A percentile compares a stretch with the other conserved stretches of the same genome.
These are phyloP conservation scores for Acanthosepion lycidas DNA, from an alignment of 2,888 invertebrate species.

Conservation along the genomic window DNA sequence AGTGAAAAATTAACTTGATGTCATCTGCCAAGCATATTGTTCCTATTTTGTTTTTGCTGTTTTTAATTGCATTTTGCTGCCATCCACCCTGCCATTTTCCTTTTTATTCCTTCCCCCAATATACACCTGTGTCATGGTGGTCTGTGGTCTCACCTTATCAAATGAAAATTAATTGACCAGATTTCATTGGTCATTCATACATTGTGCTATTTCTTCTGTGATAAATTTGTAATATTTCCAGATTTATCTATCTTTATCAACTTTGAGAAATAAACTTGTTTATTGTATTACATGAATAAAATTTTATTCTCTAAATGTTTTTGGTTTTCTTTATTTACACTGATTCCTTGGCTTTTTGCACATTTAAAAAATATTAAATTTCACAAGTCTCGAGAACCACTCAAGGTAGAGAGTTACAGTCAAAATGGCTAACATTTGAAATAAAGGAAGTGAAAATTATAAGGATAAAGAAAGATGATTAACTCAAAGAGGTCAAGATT, in stretches of 20 bases:
- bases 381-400: no score
- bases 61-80: neutral
- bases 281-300: conserved; percentile 33
- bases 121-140: neutral
- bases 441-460: no score
- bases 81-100: neutral
- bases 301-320: neutral
- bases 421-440: no score
- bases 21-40: neutral
- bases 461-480: no score
- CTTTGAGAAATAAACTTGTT: neutral
- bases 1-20: conserved; percentile 38
- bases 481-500: no score
- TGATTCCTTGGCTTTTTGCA: no score
- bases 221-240: conserved; percentile 18
- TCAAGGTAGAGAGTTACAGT: no score
- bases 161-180: neutral
- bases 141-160: neutral
- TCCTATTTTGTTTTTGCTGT: neutral
- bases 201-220: conserved; percentile 2
- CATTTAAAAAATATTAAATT: no score
- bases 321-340: neutral
- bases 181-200: conserved; percentile 1
- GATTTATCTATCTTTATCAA: neutral
- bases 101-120: neutral